These are phyloP conservation scores for Antennarius striatus DNA, from an alignment of 2,113 vertebrate genomes.

Conservation along the genomic window DNA sequence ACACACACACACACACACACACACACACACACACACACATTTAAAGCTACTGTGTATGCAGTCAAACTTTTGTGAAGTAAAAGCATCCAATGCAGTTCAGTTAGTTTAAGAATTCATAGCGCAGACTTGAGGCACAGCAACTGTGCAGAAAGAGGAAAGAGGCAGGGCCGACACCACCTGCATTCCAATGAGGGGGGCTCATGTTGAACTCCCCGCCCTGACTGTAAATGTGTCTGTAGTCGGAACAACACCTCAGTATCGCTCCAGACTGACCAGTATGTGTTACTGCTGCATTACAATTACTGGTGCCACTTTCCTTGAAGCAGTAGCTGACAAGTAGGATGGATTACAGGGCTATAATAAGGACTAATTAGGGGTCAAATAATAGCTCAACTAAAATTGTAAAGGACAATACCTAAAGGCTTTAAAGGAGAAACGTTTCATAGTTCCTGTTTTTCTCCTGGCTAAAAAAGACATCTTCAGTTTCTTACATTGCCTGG, in stretches of 20 bases:
- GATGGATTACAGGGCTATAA: slow-evolving; percentile 55
- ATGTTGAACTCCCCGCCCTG: slow-evolving; percentile 34
- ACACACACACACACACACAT: slow-evolving; percentile 28
- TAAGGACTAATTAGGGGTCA: slow-evolving; percentile 64
- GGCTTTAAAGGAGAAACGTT: slow-evolving; percentile 65
- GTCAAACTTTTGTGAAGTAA: slow-evolving; percentile 37
- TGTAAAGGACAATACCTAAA: slow-evolving; percentile 55
- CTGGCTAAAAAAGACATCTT: neutral
- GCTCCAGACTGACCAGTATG: slow-evolving; percentile 14
- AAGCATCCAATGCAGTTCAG: slow-evolving; percentile 56
- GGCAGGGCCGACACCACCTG: slow-evolving; percentile 46
- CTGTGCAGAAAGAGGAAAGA: slow-evolving; percentile 33
- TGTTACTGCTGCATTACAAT: slow-evolving; percentile 19
- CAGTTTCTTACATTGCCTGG: neutral
- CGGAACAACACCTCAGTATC: slow-evolving; percentile 38
- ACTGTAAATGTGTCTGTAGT: slow-evolving; percentile 40
- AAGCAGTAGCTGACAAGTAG: slow-evolving; percentile 43
- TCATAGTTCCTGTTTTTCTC: slow-evolving; percentile 39
- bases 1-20: slow-evolving; percentile 35
- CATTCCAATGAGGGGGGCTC: slow-evolving; percentile 68
- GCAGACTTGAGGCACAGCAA: slow-evolving; percentile 40
- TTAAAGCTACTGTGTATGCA: slow-evolving; percentile 29
- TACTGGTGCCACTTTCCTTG: slow-evolving; percentile 34
- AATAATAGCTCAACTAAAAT: slow-evolving; percentile 65
- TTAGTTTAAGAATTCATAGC: slow-evolving; percentile 68